Base-by-base conservation (phyloP, 1,140 invertebrate genomes). In the Theocolax elegans region DNA sequence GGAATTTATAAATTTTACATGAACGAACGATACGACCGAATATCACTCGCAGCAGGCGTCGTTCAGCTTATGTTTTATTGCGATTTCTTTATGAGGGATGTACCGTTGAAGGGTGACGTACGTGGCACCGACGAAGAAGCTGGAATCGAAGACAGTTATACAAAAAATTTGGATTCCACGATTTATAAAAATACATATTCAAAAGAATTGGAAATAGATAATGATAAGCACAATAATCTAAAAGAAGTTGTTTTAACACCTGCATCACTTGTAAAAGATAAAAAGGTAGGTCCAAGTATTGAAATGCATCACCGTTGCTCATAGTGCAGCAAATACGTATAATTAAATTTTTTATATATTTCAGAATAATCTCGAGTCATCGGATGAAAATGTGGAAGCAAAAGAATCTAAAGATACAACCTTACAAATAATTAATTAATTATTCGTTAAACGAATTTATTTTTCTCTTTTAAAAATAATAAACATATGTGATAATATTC, bases 31-130 rank as follows among this genome's bases (percentile, higher is more conserved):
- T 95, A 95, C 81, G 96, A 98, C 87, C 85, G 94, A 71, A 98
- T 98, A 85, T 95, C 95, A 49, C 95, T 98, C 75, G 91, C 97
- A 49, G 93, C 96, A 80, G 96, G 97, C 71, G 89, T 95, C 62
- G 91, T 97, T 23, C 97, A 99, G 85, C 98, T 97, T 46, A 93
- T 98, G 49, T 89, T 99, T 40, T 99, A 98, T 85, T 97, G 96
- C 87, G 97, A 99, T 87, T 99, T 99, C 90, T 99, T 99, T 38
- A 21, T 63, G 1, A 21, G 44, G 21, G 21, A 48, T 9, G n/a
- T 60, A 15, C 35, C 46, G 1, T 15, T 68, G 0, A 29, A 1
- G 6, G 40, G 40, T 15, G 38, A 66, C 7, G 27, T 19, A 8
- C 9, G 10, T 19, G n/a, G 10, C 2, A 25, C 3, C 9, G 56